A percentile compares a stretch with the other conserved stretches of the same genome.
phyloP scores from a whole-genome alignment of 2,113 vertebrate genomes.

The Nothobranchius kuhntae region DNA sequence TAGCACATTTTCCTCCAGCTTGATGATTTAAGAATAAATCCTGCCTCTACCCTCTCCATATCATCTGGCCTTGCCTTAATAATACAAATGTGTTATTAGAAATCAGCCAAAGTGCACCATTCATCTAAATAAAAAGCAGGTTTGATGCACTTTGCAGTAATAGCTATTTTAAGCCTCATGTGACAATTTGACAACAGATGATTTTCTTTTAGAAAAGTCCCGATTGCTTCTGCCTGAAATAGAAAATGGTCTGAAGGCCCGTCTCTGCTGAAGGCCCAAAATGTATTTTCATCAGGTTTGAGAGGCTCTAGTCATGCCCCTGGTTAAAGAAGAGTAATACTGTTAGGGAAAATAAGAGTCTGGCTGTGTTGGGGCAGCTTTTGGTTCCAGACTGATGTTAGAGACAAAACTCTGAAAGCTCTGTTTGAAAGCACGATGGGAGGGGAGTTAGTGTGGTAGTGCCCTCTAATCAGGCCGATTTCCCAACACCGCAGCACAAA shows the following conservation, averaged over 20 bases:
- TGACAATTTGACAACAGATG: too few relatives aligned
- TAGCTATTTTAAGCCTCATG: too few relatives aligned
- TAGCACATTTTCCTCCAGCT: too few relatives aligned
- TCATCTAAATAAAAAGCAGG: too few relatives aligned
- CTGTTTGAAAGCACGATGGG: conserved; percentile 15
- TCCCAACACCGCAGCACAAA: conserved; percentile 24
- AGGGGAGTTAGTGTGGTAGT: conserved; percentile 13
- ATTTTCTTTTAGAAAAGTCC: conserved; percentile 1
- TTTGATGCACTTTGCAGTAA: too few relatives aligned
- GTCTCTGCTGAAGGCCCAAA: conserved; percentile 6
- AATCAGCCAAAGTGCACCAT: too few relatives aligned
- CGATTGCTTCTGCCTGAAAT: conserved; percentile 3
- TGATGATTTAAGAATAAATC: too few relatives aligned
- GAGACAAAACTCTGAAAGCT: conserved; percentile 35
- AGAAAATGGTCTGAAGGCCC: conserved; percentile 8
- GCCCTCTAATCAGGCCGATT: conserved; percentile 47
- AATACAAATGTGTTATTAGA: too few relatives aligned
- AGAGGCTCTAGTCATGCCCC: not conserved
- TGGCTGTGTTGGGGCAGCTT: conserved; percentile 27
- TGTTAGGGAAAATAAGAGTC: conserved; percentile 28
- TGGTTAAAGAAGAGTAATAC: conserved; percentile 13
- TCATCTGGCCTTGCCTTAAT: too few relatives aligned
- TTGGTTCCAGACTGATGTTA: conserved; percentile 20
- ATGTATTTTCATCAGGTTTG: conserved; percentile 20
- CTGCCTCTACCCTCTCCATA: too few relatives aligned